These are phyloP conservation scores for Morpho helenor DNA, from an alignment of 2,888 invertebrate genomes.

Conservation along the genomic window DNA sequence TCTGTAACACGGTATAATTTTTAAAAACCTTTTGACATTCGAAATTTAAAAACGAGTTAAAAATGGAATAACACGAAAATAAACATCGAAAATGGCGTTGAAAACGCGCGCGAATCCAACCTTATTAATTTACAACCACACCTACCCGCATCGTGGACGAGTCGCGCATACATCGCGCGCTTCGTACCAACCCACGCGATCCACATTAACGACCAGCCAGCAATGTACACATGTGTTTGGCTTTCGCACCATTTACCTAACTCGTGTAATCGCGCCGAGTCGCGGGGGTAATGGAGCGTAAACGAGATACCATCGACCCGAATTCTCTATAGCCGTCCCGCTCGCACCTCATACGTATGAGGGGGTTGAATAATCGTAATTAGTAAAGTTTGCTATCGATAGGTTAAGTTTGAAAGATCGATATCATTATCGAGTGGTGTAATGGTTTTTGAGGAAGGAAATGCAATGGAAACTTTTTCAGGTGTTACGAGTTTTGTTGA, in stretches of 20 bases:
- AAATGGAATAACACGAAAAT: conserved; percentile 11
- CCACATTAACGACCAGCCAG: conserved; percentile 21
- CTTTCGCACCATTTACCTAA: conserved; percentile 27
- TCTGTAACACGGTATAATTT: no score
- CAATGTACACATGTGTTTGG: conserved; percentile 23
- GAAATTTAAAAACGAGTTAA: conserved; percentile 12
- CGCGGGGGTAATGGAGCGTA: conserved; percentile 48
- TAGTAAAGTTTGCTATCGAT: conserved; percentile 49
- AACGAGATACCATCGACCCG: conserved; percentile 45
- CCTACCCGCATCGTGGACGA: conserved; percentile 10
- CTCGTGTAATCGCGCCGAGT: conserved; percentile 34
- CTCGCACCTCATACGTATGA: conserved; percentile 17
- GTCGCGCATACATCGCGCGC: conserved; percentile 19
- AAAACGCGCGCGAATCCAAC: conserved; percentile 17
- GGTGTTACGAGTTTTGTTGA: neutral
- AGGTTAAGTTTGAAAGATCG: conserved; percentile 43
- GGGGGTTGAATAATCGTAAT: conserved; percentile 33
- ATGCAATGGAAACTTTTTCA: conserved; percentile 8
- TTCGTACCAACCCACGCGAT: conserved; percentile 15
- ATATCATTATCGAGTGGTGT: conserved; percentile 18
- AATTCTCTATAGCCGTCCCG: conserved; percentile 26
- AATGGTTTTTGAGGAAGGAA: conserved; percentile 20
- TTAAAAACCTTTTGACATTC: neutral
- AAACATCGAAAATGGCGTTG: conserved; percentile 17
- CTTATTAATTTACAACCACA: conserved; percentile 18